These are phyloP conservation scores for Psettodes erumei DNA, from an alignment of 2,113 vertebrate species.

Conservation along the genomic window DNA sequence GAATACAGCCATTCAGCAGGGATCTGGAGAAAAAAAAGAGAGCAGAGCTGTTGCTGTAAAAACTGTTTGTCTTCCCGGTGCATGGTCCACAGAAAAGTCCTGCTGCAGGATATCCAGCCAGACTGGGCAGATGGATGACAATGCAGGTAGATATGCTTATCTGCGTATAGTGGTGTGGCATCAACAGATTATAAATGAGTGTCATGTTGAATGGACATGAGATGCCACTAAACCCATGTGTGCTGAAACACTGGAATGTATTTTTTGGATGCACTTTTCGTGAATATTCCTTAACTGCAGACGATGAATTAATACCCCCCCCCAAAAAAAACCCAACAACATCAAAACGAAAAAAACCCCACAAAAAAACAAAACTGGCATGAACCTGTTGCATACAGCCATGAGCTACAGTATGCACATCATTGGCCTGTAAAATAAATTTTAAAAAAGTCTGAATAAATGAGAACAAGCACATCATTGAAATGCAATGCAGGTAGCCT, in stretches of 20 bases:
- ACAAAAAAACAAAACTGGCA: background rate
- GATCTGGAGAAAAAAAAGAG: constrained; percentile 44
- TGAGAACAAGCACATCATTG: background rate
- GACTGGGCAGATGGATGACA: constrained; percentile 41
- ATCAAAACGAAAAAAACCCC: no score
- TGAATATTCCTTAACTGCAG: constrained; percentile 2
- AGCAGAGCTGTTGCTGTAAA: constrained; percentile 32
- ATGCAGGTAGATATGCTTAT: constrained; percentile 30
- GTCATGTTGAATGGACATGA: constrained; percentile 12
- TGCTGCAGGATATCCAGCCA: constrained; percentile 1
- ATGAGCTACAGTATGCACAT: background rate
- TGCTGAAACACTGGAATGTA: background rate
- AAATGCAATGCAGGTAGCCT: background rate
- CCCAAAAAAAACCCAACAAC: background rate
- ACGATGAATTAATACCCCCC: background rate
- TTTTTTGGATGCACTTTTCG: background rate
- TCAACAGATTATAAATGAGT: constrained; percentile 33
- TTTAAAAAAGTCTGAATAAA: background rate
- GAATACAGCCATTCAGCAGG: constrained; percentile 47
- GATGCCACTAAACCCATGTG: constrained; percentile 12
- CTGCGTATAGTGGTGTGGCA: constrained; percentile 16
- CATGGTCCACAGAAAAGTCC: constrained; percentile 15
- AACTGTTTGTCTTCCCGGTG: constrained; percentile 26
- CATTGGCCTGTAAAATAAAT: background rate
- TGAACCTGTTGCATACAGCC: background rate